Conservation (phyloP, 2,113 vertebrate genomes). For the Enhydra lutris region DNA sequence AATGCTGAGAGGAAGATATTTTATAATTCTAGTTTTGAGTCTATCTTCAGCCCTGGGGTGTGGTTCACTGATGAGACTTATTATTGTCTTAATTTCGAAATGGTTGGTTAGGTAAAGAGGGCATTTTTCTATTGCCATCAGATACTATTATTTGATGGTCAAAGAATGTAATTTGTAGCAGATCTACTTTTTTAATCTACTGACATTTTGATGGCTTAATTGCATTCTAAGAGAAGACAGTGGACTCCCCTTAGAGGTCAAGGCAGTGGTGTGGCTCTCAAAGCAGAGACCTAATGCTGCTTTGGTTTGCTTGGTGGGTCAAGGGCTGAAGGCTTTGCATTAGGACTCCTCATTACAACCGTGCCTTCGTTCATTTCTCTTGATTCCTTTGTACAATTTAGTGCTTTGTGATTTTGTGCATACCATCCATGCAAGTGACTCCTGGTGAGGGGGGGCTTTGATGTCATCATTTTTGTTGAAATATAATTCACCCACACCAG, state of each 20-base stretch:
- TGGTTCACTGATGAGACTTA: background rate
- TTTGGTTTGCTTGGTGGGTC: background rate
- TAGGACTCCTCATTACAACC: background rate
- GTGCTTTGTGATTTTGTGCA: background rate
- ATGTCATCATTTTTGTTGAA: background rate
- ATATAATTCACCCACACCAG: background rate
- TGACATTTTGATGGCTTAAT: background rate
- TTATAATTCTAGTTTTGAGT: background rate
- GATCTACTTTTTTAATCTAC: background rate
- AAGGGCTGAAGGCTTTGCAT: background rate
- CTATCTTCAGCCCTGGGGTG: background rate
- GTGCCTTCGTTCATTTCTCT: background rate
- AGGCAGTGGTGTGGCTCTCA: background rate
- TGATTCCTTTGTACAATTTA: background rate
- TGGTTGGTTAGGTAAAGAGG: background rate
- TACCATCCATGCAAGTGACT: background rate
- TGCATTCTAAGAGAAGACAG: background rate
- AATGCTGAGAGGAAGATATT: background rate
- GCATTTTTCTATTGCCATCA: background rate
- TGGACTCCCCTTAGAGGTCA: background rate
- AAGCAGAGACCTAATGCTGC: background rate
- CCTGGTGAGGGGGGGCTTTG: background rate
- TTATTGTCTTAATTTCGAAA: background rate
- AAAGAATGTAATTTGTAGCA: background rate
- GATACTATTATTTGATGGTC: background rate